A percentile compares a stretch with the other conserved stretches of the same genome.
These are phyloP conservation scores for Ceratothoa steindachneri DNA, from an alignment of 2,888 invertebrate genomes.

Conservation along the genomic window DNA sequence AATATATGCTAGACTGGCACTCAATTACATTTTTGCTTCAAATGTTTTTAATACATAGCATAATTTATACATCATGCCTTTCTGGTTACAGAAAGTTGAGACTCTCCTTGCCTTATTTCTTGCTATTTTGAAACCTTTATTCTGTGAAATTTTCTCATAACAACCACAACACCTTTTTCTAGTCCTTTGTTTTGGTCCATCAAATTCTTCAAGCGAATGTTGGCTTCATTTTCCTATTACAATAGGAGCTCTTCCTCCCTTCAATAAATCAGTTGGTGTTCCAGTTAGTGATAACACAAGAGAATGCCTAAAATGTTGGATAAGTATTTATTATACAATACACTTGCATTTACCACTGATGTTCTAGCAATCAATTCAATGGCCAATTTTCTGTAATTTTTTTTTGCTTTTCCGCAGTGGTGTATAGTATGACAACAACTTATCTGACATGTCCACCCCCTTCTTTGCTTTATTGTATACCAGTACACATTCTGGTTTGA, in stretches of 20 bases:
- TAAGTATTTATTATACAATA: conserved; percentile 17
- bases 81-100: conserved; percentile 19
- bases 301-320: neutral
- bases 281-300: neutral
- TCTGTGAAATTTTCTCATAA: conserved; percentile 18
- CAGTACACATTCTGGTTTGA: conserved; percentile 16
- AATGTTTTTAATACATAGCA: no score
- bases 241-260: neutral
- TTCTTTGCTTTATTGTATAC: conserved; percentile 23
- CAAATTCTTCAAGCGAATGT: neutral
- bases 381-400: neutral
- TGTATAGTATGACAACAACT: conserved; percentile 15
- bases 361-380: neutral
- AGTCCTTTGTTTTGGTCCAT: neutral
- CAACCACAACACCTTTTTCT: conserved; percentile 15
- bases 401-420: conserved; percentile 5
- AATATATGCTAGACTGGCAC: no score
- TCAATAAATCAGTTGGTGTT: neutral
- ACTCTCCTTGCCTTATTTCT: conserved; percentile 24
- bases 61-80: no score
- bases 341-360: conserved; percentile 10
- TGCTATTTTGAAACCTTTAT: conserved; percentile 18
- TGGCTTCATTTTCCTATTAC: neutral
- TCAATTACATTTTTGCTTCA: no score
- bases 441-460: conserved; percentile 20